Base-by-base conservation (phyloP, 2,888 invertebrate genomes). In the Steromphala cineraria region DNA sequence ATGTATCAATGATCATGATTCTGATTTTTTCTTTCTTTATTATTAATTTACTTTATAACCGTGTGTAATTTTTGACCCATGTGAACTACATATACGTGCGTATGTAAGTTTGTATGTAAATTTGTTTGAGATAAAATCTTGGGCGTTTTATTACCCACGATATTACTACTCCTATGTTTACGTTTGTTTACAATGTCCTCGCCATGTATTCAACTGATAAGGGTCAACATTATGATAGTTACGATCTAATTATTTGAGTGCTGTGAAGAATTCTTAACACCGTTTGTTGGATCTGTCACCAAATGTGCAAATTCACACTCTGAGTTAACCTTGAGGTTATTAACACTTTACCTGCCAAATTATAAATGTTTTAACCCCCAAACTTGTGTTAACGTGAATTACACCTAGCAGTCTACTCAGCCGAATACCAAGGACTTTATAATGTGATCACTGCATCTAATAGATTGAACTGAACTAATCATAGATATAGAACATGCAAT, bases 51-150 rank as follows among this genome's bases (percentile, higher is more conserved):
- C 46, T 71, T 71, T 71, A 71, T 36, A 71, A 71, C 31, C 36
- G 71, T 71, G 71, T 71, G 71, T 71, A 71, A 71, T 40, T 46
- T 46, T 71, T 71, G 71, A 71, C 28, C 71, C 19, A 36, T 71
- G 71, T 31, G 19, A 31, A 71, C 40, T 71, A 71, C 71, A 71
- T 71, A 71, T 71, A 71, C 40, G 71, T 71, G 40, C 40, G 71
- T 71, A 71, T 71, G 71, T 71, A 71, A 71, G 71, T 71, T 71
- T 71, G 71, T 71, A 71, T 40, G 71, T 71, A 71, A 31, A 19
- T 71, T 71, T n/a, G 36, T 40, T 71, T 71, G 17, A 28, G 71
- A 10, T 46, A 13, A 46, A 71, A 71, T 71, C 71, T 71, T 71
- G 71, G 71, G 71, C 71, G 15, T 71, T 71, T 31, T 62, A 62